Conservation (phyloP, 1,140 invertebrate species). For the Macrocentrus cingulum region DNA sequence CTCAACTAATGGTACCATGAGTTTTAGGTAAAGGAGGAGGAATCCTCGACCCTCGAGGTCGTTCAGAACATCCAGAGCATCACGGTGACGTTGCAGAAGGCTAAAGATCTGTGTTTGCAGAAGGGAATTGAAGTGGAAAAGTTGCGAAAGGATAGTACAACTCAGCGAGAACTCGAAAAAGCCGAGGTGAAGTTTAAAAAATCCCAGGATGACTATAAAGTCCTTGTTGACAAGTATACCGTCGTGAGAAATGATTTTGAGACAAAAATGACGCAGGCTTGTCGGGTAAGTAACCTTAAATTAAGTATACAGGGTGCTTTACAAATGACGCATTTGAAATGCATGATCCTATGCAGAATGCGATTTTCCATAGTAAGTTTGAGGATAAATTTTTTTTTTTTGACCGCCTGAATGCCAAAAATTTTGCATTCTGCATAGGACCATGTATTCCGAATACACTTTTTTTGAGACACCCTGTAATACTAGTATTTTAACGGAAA, state of each 20-base stretch:
- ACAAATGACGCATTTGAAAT: too few relatives aligned
- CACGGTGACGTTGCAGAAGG: slow-evolving; percentile 82
- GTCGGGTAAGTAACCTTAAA: slow-evolving; percentile 66
- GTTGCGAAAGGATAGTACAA: slow-evolving; percentile 85
- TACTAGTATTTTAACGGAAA: slow-evolving; percentile 5
- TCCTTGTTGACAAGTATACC: slow-evolving; percentile 85
- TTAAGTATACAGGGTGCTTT: too few relatives aligned
- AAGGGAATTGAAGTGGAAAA: slow-evolving; percentile 85
- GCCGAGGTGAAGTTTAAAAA: slow-evolving; percentile 90
- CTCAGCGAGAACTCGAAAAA: slow-evolving; percentile 90
- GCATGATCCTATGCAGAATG: too few relatives aligned
- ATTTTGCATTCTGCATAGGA: too few relatives aligned
- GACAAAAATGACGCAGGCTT: slow-evolving; percentile 90
- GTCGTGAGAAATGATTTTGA: slow-evolving; percentile 89
- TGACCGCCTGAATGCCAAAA: too few relatives aligned
- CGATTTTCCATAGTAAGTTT: too few relatives aligned
- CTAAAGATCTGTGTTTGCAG: slow-evolving; percentile 85
- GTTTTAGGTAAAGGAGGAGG: slow-evolving; percentile 85
- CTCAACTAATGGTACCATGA: too few relatives aligned
- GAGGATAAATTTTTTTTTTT: too few relatives aligned
- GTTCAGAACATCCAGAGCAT: slow-evolving; percentile 87
- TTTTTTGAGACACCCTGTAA: too few relatives aligned
- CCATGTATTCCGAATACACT: too few relatives aligned
- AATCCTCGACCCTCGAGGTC: slow-evolving; percentile 85
- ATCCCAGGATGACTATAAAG: slow-evolving; percentile 90